Conservation (phyloP, 2,888 invertebrate genomes). For the Steinernema scapterisci region DNA sequence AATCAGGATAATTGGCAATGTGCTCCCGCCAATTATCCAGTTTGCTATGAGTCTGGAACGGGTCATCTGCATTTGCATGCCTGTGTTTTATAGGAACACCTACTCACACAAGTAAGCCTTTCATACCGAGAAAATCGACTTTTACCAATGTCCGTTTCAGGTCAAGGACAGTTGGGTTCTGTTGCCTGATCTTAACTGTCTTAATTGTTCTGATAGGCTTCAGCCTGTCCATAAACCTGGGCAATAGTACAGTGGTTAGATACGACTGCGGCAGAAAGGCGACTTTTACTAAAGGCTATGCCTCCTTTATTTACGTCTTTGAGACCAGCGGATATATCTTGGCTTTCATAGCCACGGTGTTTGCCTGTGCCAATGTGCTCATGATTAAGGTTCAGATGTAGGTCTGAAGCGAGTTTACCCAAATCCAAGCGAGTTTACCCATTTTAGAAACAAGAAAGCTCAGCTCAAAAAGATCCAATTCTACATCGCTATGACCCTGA, state of each 20-base stretch:
- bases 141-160: neutral
- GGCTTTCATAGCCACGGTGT: neutral
- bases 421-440: too few relatives aligned
- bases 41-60: neutral
- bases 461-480: neutral
- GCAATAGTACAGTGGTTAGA: neutral
- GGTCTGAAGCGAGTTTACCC: neutral
- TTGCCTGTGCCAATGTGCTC: neutral
- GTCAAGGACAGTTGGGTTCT: neutral
- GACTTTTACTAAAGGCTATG: neutral
- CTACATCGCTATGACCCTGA: neutral
- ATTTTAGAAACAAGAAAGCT: neutral
- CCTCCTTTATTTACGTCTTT: slow-evolving; percentile 7
- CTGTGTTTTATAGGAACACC: neutral
- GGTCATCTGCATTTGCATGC: neutral
- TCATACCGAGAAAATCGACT: neutral
- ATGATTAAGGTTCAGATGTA: neutral
- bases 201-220: neutral
- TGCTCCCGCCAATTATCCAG: neutral
- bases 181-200: neutral
- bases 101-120: neutral
- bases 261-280: slow-evolving; percentile 18
- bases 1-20: neutral
- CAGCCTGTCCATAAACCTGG: neutral
- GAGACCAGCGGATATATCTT: slow-evolving; percentile 7